Percentiles rank a stretch among this genome's conserved stretches.
phyloP scores from a whole-genome alignment of 2,888 invertebrate species.

The Periphyllus acericola region DNA sequence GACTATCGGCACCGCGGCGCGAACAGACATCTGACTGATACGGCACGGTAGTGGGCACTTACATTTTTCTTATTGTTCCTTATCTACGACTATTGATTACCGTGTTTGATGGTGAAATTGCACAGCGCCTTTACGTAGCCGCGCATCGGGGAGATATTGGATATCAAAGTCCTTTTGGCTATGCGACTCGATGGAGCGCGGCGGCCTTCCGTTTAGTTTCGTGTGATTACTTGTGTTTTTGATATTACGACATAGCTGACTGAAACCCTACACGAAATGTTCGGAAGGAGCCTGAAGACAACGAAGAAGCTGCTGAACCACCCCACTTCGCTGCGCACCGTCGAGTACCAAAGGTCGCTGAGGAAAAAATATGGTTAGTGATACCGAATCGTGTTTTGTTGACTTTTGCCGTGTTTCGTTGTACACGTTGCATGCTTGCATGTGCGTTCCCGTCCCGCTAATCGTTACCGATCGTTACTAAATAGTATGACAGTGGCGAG shows the following conservation, averaged over 20 bases:
- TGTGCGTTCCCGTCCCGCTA: not conserved
- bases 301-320: constrained; percentile 44
- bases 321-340: constrained; percentile 40
- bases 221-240: not conserved
- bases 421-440: not conserved
- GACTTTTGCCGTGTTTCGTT: constrained; percentile 16
- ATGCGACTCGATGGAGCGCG: constrained; percentile 28
- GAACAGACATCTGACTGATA: constrained; percentile 38
- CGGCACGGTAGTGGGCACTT: not conserved
- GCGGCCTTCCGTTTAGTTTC: constrained; percentile 15
- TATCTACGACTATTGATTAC: constrained; percentile 52
- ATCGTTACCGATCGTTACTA: not conserved
- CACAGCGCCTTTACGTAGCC: not conserved
- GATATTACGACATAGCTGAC: not conserved
- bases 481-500: not conserved
- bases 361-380: constrained; percentile 57
- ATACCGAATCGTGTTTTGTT: constrained; percentile 37
- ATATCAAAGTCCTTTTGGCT: not conserved
- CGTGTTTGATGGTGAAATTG: not conserved
- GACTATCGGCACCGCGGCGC: not conserved
- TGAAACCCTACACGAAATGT: constrained; percentile 4
- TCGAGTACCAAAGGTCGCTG: constrained; percentile 54
- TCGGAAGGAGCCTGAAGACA: constrained; percentile 43
- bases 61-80: constrained; percentile 19
- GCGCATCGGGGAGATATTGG: not conserved